These are phyloP conservation scores for Empis stercorea DNA, from an alignment of 2,888 invertebrate genomes.

Conservation along the genomic window DNA sequence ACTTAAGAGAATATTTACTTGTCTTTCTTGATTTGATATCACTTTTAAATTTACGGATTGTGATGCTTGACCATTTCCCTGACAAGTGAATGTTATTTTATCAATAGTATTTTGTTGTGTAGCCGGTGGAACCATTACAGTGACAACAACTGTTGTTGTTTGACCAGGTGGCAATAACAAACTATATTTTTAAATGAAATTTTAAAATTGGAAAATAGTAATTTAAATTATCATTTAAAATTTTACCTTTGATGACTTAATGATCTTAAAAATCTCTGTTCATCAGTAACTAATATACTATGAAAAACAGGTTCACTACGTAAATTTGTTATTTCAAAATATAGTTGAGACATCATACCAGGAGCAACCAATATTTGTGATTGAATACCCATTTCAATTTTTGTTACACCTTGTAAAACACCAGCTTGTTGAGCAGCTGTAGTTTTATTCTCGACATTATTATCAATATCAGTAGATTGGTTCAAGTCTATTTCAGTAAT, in stretches of 20 bases:
- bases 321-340: slow-evolving; percentile 62
- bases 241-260: slow-evolving; percentile 43
- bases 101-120: slow-evolving; percentile 45
- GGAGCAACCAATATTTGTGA: slow-evolving; percentile 37
- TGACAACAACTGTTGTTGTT: slow-evolving; percentile 44
- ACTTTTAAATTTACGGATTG: slow-evolving; percentile 37
- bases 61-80: slow-evolving; percentile 31
- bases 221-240: slow-evolving; percentile 24
- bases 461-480: neutral
- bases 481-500: too few relatives aligned
- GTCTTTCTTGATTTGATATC: slow-evolving; percentile 22
- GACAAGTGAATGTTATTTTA: slow-evolving; percentile 48
- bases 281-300: slow-evolving; percentile 46
- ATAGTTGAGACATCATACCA: slow-evolving; percentile 35
- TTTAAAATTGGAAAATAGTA: neutral
- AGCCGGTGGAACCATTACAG: slow-evolving; percentile 35
- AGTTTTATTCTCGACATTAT: neutral
- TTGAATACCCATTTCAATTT: slow-evolving; percentile 37
- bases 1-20: slow-evolving; percentile 19
- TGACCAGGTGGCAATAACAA: slow-evolving; percentile 31
- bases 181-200: slow-evolving; percentile 13
- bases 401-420: slow-evolving; percentile 19
- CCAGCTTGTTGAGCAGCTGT: neutral
- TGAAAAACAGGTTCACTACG: slow-evolving; percentile 43
- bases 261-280: slow-evolving; percentile 43